phyloP scores from a whole-genome alignment of 2,797 vertebrate genomes.

The Acanthurus lineatus region DNA sequence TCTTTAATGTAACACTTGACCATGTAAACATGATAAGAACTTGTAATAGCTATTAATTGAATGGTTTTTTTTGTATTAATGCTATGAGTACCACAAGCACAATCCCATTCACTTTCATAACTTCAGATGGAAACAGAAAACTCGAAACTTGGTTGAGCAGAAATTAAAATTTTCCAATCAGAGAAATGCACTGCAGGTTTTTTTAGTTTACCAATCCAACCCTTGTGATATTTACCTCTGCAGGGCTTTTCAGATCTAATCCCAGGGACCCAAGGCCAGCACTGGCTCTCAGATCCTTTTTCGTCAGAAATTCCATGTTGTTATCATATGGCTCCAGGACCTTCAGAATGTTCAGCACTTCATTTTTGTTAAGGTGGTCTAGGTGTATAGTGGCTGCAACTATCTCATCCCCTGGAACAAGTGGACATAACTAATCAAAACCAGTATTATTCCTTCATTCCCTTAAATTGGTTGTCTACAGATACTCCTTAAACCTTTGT shows the following conservation, averaged over 20 bases:
- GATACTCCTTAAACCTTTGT: not conserved
- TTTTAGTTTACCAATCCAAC: not conserved
- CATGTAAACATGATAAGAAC: not conserved
- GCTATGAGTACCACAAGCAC: not conserved
- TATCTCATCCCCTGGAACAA: conserved; percentile 80
- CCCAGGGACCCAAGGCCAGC: conserved; percentile 53
- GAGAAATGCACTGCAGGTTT: not conserved
- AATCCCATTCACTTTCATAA: not conserved
- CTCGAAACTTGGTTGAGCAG: not conserved
- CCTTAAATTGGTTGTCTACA: not conserved
- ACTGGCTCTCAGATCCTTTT: conserved; percentile 64
- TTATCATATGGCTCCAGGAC: conserved; percentile 82
- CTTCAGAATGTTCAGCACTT: conserved; percentile 80
- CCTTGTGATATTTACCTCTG: conserved; percentile 52
- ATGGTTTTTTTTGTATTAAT: not conserved
- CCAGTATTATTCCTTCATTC: not conserved
- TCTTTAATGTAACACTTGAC: not conserved
- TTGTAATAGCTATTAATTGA: not conserved
- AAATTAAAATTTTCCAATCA: not conserved
- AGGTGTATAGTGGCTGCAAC: conserved; percentile 85
- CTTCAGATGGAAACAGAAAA: not conserved
- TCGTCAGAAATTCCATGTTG: conserved; percentile 84
- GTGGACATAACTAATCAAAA: not conserved
- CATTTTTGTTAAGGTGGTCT: conserved; percentile 79
- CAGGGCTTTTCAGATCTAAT: conserved; percentile 33